Evolutionary conservation across 2,113 vertebrate genomes (phyloP).

Genomic region (Cochlearius cochlearius): DNA sequence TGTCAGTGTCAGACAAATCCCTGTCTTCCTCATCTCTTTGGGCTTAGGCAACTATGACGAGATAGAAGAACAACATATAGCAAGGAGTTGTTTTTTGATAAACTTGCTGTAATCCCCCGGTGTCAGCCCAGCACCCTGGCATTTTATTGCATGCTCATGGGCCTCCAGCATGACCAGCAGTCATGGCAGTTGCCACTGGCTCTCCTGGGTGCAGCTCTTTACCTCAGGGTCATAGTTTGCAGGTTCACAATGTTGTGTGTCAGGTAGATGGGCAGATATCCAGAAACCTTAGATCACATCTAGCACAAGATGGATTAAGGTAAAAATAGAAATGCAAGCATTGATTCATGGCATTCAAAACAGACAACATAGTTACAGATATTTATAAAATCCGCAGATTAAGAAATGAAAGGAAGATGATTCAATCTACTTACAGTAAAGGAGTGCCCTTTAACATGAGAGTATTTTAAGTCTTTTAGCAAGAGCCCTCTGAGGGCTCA

Average conservation of each 20-base stretch:
- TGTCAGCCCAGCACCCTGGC: neutral
- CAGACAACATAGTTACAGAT: neutral
- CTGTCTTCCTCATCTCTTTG: neutral
- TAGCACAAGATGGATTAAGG: neutral
- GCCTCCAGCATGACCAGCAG: neutral
- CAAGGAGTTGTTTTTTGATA: neutral
- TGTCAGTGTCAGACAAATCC: neutral
- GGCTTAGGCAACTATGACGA: neutral
- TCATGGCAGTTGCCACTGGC: rapidly evolving
- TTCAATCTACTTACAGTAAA: neutral
- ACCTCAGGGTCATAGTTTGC: neutral
- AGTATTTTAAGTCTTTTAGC: neutral
- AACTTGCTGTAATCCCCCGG: neutral
- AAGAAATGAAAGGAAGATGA: neutral
- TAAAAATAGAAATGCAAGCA: neutral
- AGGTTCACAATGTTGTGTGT: neutral
- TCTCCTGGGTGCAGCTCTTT: neutral
- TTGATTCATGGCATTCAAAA: neutral
- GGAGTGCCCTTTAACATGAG: neutral
- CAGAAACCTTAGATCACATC: neutral
- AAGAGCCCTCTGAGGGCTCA: neutral
- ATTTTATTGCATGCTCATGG: neutral
- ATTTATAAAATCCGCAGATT: neutral
- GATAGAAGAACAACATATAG: neutral
- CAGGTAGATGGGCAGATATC: neutral